A percentile compares a stretch with the other conserved stretches of the same genome.
Evolutionary conservation across 2,888 invertebrate species (phyloP).

Genomic region (Hermaeophaga mercurialis): DNA sequence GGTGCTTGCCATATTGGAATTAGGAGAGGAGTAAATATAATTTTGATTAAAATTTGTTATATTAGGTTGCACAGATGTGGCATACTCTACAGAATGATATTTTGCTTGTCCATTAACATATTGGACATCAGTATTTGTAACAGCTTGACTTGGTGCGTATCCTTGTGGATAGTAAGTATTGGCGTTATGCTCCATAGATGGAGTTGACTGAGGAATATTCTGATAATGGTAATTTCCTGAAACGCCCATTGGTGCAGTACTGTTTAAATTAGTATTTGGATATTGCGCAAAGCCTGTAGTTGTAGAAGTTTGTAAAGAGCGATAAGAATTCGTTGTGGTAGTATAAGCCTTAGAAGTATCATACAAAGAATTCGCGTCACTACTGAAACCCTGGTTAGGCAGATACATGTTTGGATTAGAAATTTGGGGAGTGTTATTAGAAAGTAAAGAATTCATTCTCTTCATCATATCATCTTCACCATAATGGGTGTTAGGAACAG

Average conservation of each 20-base stretch:
- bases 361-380: conserved; percentile 20
- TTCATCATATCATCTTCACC: conserved; percentile 29
- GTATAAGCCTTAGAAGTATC: conserved; percentile 42
- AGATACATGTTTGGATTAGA: conserved; percentile 26
- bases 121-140: conserved; percentile 10
- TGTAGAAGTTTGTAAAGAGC: conserved; percentile 40
- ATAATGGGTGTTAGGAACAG: background rate
- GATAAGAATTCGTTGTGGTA: conserved; percentile 43
- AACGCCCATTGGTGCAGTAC: conserved; percentile 3
- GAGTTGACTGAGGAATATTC: conserved; percentile 3
- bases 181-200: conserved; percentile 12
- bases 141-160: conserved; percentile 38
- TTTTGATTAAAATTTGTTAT: conserved; percentile 28
- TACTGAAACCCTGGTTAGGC: conserved; percentile 12
- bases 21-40: conserved; percentile 44
- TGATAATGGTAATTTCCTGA: conserved; percentile 23
- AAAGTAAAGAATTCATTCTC: conserved; percentile 31
- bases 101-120: conserved; percentile 25
- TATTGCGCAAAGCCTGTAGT: conserved; percentile 35
- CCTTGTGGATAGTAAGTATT: conserved; percentile 42
- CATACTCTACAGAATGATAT: conserved; percentile 43
- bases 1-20: conserved; percentile 36
- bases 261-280: conserved; percentile 23
- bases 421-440: conserved; percentile 25
- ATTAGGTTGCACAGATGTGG: conserved; percentile 42